Evolutionary conservation across 2,113 vertebrate species (phyloP).

Genomic region (Antigone vipio): DNA sequence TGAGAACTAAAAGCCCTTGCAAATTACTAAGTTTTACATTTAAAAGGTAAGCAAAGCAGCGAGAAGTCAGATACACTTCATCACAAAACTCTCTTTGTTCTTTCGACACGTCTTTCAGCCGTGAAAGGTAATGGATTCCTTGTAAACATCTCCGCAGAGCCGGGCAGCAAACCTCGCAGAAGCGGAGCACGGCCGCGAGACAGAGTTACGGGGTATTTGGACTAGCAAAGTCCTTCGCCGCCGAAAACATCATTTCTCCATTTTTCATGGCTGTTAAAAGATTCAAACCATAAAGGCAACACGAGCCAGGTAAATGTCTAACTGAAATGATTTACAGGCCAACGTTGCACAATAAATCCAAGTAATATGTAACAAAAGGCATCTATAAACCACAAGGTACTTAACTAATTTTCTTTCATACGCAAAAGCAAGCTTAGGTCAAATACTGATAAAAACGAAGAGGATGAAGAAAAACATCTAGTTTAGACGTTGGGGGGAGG

Average conservation of each 20-base stretch:
- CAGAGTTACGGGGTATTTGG: background rate
- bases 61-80: slow-evolving; percentile 49
- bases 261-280: background rate
- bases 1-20: slow-evolving; percentile 42
- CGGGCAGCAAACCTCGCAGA: background rate
- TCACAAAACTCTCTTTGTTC: slow-evolving; percentile 56
- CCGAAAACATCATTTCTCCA: background rate
- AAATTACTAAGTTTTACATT: slow-evolving; percentile 54
- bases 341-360: slow-evolving; percentile 29
- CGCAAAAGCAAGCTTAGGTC: background rate
- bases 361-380: slow-evolving; percentile 10
- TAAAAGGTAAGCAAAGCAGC: slow-evolving; percentile 60
- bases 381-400: slow-evolving; percentile 24
- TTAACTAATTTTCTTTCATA: slow-evolving; percentile 55
- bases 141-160: slow-evolving; percentile 2
- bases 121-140: background rate
- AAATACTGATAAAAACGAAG: background rate
- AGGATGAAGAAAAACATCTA: slow-evolving; percentile 16
- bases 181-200: background rate
- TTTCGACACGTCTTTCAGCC: slow-evolving; percentile 4
- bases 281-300: slow-evolving; percentile 16
- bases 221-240: background rate
- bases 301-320: slow-evolving; percentile 19
- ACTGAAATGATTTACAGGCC: slow-evolving; percentile 34
- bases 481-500: background rate